phyloP scores from a whole-genome alignment of 2,113 vertebrate species.

The Carassius gibelio region DNA sequence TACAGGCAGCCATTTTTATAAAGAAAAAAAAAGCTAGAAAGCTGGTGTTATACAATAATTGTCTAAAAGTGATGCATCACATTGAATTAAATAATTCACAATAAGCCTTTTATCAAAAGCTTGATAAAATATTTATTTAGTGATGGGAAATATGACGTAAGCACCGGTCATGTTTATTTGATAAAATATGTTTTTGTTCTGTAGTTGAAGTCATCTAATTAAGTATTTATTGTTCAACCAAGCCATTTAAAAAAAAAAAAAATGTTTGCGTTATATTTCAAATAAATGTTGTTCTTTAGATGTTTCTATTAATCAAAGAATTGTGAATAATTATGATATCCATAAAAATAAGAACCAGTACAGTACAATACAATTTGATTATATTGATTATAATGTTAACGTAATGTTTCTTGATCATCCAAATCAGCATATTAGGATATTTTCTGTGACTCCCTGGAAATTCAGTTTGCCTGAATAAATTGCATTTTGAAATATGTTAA shows the following conservation, averaged over 20 bases:
- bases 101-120: slow-evolving; percentile 11
- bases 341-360: no score
- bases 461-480: background rate
- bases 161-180: background rate
- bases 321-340: background rate
- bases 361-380: no score
- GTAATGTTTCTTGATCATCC: background rate
- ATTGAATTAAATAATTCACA: background rate
- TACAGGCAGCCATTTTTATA: slow-evolving; percentile 39
- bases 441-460: background rate
- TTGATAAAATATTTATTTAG: slow-evolving; percentile 21
- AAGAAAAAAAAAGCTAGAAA: slow-evolving; percentile 13
- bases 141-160: background rate
- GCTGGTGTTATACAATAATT: slow-evolving; percentile 29
- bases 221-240: background rate
- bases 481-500: background rate
- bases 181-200: background rate
- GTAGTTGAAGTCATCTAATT: background rate
- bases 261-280: background rate
- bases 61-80: background rate
- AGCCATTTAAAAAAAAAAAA: background rate
- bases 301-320: no score
- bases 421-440: background rate
- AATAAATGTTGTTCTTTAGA: background rate
- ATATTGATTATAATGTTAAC: background rate